Evolutionary conservation across 2,797 vertebrate species (phyloP), one percentile per base, ranked within the genome.

Genomic region (Lepus townsendii): DNA sequence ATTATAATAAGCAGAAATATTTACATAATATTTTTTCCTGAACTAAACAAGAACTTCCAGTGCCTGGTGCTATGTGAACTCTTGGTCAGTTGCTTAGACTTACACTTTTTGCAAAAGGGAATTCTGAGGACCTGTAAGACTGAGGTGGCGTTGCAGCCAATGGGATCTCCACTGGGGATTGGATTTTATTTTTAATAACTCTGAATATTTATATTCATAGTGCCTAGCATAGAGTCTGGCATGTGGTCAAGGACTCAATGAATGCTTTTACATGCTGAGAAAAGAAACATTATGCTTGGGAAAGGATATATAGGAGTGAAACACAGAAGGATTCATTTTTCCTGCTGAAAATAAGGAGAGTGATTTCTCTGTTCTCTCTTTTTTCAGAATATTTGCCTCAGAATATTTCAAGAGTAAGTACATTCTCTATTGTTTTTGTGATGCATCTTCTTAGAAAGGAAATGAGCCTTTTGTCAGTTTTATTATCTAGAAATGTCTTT

Each of bases 391-490:
- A 47, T 42, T 84, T 91, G 77, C 22, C 3, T 24, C 38, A 69
- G 63, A 87, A 80, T 83, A 14, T 62, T 52, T 20, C 57, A 94
- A 77, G 52, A 42, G 14, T 14, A 83, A 68, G 6, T 73, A n/a
- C 10, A 17, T n/a, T n/a, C 10, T n/a, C 30, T 79, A 32, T 47
- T 71, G 35, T 38, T 76, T 78, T 85, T 42, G 54, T 92, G 47
- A 80, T 3, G 2, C 32, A 71, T 76, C 60, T 57, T 82, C 83
- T 71, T 47, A 47, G 85, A 80, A 80, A 88, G 7, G 12, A 94
- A 77, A 82, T 60, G 82, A 69, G 20, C 7, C 54, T 82, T 93
- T 80, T 63, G 42, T 73, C 42, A 65, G 72, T 26, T 63, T 91
- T 77, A 12, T 32, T 42, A 87, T 9, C 7, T 11, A 54, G 24